Conservation (phyloP, 2,888 invertebrate species). For the Ptilodon capucinus region DNA sequence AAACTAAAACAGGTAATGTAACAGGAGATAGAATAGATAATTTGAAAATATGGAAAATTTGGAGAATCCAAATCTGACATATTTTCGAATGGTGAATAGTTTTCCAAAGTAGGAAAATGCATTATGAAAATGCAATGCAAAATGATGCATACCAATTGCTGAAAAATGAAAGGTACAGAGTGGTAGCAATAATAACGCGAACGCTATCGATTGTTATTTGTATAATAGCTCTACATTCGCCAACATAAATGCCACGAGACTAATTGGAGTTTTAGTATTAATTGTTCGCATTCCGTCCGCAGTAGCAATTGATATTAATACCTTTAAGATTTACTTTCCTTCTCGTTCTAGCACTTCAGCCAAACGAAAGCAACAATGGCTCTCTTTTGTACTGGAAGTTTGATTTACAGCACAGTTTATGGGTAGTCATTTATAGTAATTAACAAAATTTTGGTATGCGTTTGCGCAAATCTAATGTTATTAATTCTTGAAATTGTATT, state of each 20-base stretch:
- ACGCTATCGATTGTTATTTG: constrained; percentile 1
- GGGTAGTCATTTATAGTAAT: background rate
- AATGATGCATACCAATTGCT: no score
- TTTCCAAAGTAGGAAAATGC: no score
- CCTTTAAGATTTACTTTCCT: constrained; percentile 6
- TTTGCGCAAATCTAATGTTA: no score
- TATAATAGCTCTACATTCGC: constrained; percentile 10
- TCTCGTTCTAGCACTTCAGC: background rate
- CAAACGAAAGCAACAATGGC: background rate
- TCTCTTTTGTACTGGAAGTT: background rate
- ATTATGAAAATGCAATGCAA: no score
- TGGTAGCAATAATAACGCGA: background rate
- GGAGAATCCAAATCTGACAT: no score
- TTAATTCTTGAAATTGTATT: background rate
- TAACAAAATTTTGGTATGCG: background rate
- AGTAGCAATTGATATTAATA: constrained; percentile 15
- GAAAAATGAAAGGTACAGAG: no score
- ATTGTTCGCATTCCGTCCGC: constrained; percentile 31
- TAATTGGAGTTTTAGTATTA: constrained; percentile 41
- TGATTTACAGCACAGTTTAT: background rate
- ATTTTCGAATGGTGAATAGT: no score
- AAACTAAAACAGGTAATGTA: no score
- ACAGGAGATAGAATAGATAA: no score
- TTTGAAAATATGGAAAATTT: no score
- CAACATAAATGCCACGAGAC: constrained; percentile 29